phyloP scores from a whole-genome alignment of 1,140 invertebrate genomes.

The Drosophila pectinifera region DNA sequence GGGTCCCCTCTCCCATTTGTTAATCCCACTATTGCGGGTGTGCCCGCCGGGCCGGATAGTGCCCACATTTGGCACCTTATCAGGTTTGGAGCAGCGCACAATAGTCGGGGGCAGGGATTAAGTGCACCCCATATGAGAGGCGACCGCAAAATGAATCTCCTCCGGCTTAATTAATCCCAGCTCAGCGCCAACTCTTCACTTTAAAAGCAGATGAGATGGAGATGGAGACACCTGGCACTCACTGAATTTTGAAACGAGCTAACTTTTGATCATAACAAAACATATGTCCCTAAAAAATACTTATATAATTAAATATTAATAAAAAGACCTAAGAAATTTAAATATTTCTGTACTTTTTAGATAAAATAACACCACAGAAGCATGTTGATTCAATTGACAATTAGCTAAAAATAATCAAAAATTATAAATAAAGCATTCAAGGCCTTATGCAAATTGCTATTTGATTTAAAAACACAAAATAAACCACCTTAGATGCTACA shows the following conservation, averaged over 20 bases:
- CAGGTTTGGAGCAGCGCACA: conserved; percentile 59
- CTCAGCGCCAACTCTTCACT: conserved; percentile 28
- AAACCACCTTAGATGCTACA: too few species aligned
- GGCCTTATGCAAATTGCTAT: background rate
- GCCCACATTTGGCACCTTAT: conserved; percentile 77
- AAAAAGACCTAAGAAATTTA: too few species aligned
- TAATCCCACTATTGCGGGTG: conserved; percentile 61
- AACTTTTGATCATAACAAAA: background rate
- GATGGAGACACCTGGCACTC: conserved; percentile 3
- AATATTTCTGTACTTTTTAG: background rate
- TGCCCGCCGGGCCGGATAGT: conserved; percentile 55
- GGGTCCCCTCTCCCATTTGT: conserved; percentile 34
- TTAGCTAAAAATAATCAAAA: conserved; percentile 4
- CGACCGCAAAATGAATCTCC: conserved; percentile 59
- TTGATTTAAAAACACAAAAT: conserved; percentile 3
- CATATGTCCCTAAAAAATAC: background rate
- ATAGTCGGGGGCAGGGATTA: conserved; percentile 12
- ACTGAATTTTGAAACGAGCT: too few species aligned
- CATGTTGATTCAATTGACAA: background rate
- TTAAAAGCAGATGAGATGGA: conserved; percentile 5
- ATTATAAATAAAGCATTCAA: background rate
- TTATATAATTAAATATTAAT: too few species aligned
- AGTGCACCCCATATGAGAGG: conserved; percentile 17
- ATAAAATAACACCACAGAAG: background rate
- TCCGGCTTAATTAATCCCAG: conserved; percentile 72